Evolutionary conservation across 2,888 invertebrate species (phyloP), one percentile per base, ranked within the genome.

Genomic region (Papilio gigon): DNA sequence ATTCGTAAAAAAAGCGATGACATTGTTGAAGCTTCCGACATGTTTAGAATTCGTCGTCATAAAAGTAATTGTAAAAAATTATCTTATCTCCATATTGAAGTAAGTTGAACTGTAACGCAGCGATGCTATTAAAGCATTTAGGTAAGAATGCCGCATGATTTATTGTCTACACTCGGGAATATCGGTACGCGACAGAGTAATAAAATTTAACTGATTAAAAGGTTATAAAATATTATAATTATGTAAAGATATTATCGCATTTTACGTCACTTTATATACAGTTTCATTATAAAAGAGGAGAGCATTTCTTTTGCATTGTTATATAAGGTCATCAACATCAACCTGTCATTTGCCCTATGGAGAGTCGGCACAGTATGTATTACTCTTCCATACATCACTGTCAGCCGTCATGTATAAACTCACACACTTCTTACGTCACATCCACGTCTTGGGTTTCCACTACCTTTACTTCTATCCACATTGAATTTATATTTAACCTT

Each of bases 91-190:
- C 4, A 30, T 20, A 67, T 47, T 47, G 42, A 56, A 62, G 47
- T 25, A 47, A 22, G 37, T 67, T 42, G 22, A 53, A 53, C 42
- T 30, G 11, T 27, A 56, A 65, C 12, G 17, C 17, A 44, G 14
- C 22, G 61, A 61, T 40, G 22, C 22, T 17, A 17, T 44, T 22
- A 62, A 67, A 56, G 50, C 25, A 56, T 62, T 67, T 56, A 62
- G 42, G 56, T 30, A 22, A 40, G 20, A 56, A 56, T 62, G 12
- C 5, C 8, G 42, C 11, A 53, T 67, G 62, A 67, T 67, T 67
- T 67, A 62, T 58, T 33, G 35, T n/a, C 5, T 33, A 8, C n/a
- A n/a, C n/a, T n/a, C n/a, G n/a, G n/a, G n/a, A 22, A 35, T 59
- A 44, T 44, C 5, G n/a, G 11, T 12, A 14, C 33, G 37, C 37